Evolutionary conservation across 2,888 invertebrate genomes (phyloP), one percentile per base, ranked within the genome.

Genomic region (Netelia fuscicornis): DNA sequence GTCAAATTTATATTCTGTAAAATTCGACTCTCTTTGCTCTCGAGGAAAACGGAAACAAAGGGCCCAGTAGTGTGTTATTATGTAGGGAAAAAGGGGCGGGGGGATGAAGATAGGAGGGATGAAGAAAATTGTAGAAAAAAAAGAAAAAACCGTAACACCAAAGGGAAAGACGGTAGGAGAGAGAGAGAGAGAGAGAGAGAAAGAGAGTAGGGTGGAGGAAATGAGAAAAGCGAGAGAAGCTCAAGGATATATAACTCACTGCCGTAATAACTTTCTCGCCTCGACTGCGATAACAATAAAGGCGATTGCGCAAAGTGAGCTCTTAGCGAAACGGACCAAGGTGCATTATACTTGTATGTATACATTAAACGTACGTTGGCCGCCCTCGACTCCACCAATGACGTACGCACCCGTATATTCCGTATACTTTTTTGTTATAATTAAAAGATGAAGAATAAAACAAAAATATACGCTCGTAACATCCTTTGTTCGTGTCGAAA

Each of bases 211-310:
- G n/a, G 42, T 48, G 62, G 17, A 44, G 60, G 58, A 77, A 86
- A 78, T 75, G 80, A 77, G 80, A 80, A 74, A 84, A 86, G 76
- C 56, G 65, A 54, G 44, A 62, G 64, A 77, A 84, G 82, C 78
- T 72, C 62, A 30, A 44, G 74, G 11, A 44, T 42, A 67, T 82
- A 87, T 87, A 88, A 87, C 87, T 88, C 76, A 86, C 86, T 86
- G 79, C 85, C 83, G 83, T 83, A 80, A 87, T 86, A 86, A 88
- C 87, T 88, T 88, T 83, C 86, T 77, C 81, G 79, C 67, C 23
- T 76, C 68, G 64, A 72, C 67, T 62, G 79, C 67, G 71, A 84
- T 80, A 82, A 86, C 62, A 81, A 86, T 83, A 82, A 85, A 74
- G 74, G 77, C 67, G 76, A 70, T 85, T 80, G 60, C 67, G 83